A percentile compares a stretch with the other conserved stretches of the same genome.
Conservation (phyloP, 30 jellyfish, hydroid and myxozoan species). For the Hydractinia symbiolongicarpus region DNA sequence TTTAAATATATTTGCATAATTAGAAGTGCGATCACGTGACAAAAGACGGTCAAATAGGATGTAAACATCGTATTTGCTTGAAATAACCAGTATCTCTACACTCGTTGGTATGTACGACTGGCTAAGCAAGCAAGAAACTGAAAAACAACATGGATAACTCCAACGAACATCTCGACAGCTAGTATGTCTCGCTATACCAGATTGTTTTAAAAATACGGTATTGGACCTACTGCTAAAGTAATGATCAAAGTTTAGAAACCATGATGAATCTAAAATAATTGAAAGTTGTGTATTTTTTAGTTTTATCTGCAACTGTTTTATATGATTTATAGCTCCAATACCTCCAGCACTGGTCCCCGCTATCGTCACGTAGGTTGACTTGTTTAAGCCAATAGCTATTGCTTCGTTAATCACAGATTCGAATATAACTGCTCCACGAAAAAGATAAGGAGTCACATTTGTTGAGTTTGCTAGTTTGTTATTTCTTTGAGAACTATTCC, state of each 20-base stretch:
- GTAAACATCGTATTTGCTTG: conserved; percentile 59
- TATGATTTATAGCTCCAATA: conserved; percentile 67
- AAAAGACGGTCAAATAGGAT: conserved; percentile 5
- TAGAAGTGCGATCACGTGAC: too few species aligned
- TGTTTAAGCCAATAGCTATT: conserved; percentile 31
- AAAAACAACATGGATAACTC: conserved; percentile 79
- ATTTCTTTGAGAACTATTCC: background rate
- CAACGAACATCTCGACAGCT: conserved; percentile 50
- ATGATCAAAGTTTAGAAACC: conserved; percentile 62
- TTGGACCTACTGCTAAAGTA: background rate
- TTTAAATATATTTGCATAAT: conserved; percentile 12
- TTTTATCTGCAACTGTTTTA: conserved; percentile 11
- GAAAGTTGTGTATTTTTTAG: conserved; percentile 17
- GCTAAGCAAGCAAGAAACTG: conserved; percentile 58
- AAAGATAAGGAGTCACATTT: background rate
- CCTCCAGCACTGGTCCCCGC: conserved; percentile 98
- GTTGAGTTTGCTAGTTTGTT: background rate
- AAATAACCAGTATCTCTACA: conserved; percentile 40
- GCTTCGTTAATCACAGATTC: conserved; percentile 45
- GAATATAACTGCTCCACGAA: conserved; percentile 54
- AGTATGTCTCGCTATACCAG: conserved; percentile 20
- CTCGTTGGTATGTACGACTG: conserved; percentile 31
- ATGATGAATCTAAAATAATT: conserved; percentile 64
- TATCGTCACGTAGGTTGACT: conserved; percentile 44
- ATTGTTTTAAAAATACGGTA: background rate